These are phyloP conservation scores for Cygnus buccinator DNA, from an alignment of 2,113 vertebrate genomes.

Conservation along the genomic window DNA sequence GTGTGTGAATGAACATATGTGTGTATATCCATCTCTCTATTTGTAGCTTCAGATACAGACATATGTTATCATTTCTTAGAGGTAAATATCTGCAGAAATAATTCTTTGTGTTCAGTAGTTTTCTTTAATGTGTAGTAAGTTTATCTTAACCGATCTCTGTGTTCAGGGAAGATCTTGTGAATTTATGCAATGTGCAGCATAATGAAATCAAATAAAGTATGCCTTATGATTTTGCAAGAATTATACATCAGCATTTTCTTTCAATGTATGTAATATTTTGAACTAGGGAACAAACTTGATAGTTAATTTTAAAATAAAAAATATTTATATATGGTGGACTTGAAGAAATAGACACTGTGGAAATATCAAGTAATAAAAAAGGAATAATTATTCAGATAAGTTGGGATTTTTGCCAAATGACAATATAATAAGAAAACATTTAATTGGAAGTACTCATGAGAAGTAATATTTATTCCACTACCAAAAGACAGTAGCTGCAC, in stretches of 20 bases:
- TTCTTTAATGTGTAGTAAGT: slow-evolving; percentile 24
- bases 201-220: slow-evolving; percentile 51
- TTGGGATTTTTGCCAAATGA: slow-evolving; percentile 37
- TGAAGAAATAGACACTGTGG: neutral
- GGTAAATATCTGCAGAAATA: slow-evolving; percentile 59
- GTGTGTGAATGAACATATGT: slow-evolving; percentile 58
- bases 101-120: slow-evolving; percentile 52
- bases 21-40: slow-evolving; percentile 58
- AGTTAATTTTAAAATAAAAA: neutral
- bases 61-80: slow-evolving; percentile 63
- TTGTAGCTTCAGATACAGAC: slow-evolving; percentile 67
- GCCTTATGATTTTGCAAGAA: slow-evolving; percentile 14
- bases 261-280: neutral
- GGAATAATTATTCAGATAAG: neutral
- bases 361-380: slow-evolving; percentile 6
- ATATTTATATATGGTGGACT: neutral
- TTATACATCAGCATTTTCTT: neutral
- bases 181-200: slow-evolving; percentile 8
- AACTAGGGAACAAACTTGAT: neutral
- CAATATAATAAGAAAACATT: slow-evolving; percentile 33
- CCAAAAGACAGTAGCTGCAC: neutral
- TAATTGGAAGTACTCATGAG: slow-evolving; percentile 48
- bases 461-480: neutral
- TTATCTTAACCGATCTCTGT: slow-evolving; percentile 35
- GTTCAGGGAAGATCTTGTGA: slow-evolving; percentile 10